Base-by-base conservation (phyloP, 2,113 vertebrate species). In the Leucoraja erinaceus region DNA sequence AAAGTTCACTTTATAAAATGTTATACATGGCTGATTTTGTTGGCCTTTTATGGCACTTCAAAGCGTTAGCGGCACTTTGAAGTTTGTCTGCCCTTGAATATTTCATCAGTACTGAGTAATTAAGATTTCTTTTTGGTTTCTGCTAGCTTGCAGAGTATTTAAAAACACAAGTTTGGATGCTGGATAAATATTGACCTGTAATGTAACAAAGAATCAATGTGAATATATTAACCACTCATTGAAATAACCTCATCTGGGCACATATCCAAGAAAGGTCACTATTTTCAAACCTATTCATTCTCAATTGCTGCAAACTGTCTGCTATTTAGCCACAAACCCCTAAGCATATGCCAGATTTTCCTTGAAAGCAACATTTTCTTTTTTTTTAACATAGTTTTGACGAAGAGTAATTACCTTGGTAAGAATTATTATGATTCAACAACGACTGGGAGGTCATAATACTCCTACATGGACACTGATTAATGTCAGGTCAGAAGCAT, bases 121-220 rank as follows among this genome's bases (percentile, higher is more conserved):
- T 91, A 91, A 31, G 90, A 54, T 91, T 38, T 68, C 31, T 88
- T 90, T 33, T 68, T 33, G 81, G 54, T 28, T 90, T 38, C 38
- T 90, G 33, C 59, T 33, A 4, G 63, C 20, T 72, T 91, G 88
- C 66, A 70, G 66, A 31, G 10, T 11, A 47, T 91, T 47, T 31
- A 66, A 66, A 63, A 66, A 88, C 61, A 88, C 83, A 88, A 66
- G 59, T 33, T 66, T 88, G 59, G 28, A 66, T n/a, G 63, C 59
- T n/a, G 5, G 61, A 66, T 84, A 84, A 84, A 91, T 74, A 91
- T 74, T 74, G 68, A 91, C 38, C 33, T 54, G 9, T 68, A 54
- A 3, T 47, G 38, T 33, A 91, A 84, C 81, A 84, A 72, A 91
- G 33, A 38, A 91, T 91, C 90, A 91, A 91, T 91, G 90, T 70